Evolutionary conservation across 2,888 invertebrate species (phyloP).

Genomic region (Drosophila antonietae): DNA sequence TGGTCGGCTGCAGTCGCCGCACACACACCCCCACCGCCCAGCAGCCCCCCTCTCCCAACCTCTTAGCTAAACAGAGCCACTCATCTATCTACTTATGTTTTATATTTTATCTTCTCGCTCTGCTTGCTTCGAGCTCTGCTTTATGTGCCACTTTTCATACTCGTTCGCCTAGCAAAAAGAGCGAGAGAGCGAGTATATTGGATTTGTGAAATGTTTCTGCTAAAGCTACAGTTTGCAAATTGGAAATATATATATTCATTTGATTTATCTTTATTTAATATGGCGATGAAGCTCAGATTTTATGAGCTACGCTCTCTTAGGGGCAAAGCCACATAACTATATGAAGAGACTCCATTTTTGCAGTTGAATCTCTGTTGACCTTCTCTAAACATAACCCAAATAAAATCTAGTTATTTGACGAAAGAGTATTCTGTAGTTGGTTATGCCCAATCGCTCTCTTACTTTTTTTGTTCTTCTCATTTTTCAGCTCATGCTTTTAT

Average conservation of each 20-base stretch:
- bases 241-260: background rate
- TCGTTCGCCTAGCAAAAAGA: background rate
- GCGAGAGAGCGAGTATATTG: background rate
- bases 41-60: background rate
- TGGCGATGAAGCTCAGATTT: no score
- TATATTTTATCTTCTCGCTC: conserved; percentile 60
- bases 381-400: background rate
- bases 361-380: background rate
- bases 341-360: no score
- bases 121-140: conserved; percentile 24
- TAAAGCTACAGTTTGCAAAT: background rate
- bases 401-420: background rate
- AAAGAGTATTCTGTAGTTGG: background rate
- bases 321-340: no score
- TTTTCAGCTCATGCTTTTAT: background rate
- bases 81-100: conserved; percentile 72
- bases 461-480: background rate
- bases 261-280: no score
- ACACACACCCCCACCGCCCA: background rate
- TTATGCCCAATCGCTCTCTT: background rate
- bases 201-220: background rate
- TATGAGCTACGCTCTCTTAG: no score
- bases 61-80: conserved; percentile 40
- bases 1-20: conserved; percentile 12
- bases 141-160: conserved; percentile 17